phyloP scores from a whole-genome alignment of 1,140 invertebrate species.

The Drosophila nigrodunni region DNA sequence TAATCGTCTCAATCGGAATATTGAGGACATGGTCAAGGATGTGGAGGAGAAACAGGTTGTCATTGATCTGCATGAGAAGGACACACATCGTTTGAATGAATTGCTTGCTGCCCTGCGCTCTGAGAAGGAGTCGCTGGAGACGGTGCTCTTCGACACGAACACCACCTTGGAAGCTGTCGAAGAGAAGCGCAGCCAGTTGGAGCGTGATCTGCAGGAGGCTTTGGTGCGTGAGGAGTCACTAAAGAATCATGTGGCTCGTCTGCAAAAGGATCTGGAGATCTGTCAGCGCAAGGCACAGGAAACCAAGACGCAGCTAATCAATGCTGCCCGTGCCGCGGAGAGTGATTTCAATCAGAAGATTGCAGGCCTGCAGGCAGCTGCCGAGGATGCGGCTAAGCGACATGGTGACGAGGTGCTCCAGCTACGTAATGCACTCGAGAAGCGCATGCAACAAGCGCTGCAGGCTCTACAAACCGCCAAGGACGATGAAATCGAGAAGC shows the following conservation, averaged over 20 bases:
- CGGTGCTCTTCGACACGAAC: slow-evolving; percentile 92
- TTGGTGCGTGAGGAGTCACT: slow-evolving; percentile 90
- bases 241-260: slow-evolving; percentile 88
- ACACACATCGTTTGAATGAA: slow-evolving; percentile 90
- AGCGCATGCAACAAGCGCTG: slow-evolving; percentile 89
- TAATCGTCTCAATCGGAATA: slow-evolving; percentile 89
- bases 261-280: slow-evolving; percentile 91
- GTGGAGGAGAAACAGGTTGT: slow-evolving; percentile 92
- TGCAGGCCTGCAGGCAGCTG: slow-evolving; percentile 89
- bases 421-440: slow-evolving; percentile 89
- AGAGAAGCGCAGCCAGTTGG: slow-evolving; percentile 89
- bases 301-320: slow-evolving; percentile 89
- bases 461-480: slow-evolving; percentile 90
- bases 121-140: slow-evolving; percentile 93
- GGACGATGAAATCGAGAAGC: slow-evolving; percentile 89
- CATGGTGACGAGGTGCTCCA: slow-evolving; percentile 92
- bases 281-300: slow-evolving; percentile 91
- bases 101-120: slow-evolving; percentile 89
- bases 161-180: slow-evolving; percentile 91
- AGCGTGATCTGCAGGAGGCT: slow-evolving; percentile 91
- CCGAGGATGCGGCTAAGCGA: slow-evolving; percentile 90
- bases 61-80: slow-evolving; percentile 91
- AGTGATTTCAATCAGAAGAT: slow-evolving; percentile 91
- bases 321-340: slow-evolving; percentile 90
- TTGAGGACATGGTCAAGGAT: slow-evolving; percentile 92